Evolutionary conservation across 2,888 invertebrate genomes (phyloP), one percentile per base, ranked within the genome.

Genomic region (Heteromurus nitidus): DNA sequence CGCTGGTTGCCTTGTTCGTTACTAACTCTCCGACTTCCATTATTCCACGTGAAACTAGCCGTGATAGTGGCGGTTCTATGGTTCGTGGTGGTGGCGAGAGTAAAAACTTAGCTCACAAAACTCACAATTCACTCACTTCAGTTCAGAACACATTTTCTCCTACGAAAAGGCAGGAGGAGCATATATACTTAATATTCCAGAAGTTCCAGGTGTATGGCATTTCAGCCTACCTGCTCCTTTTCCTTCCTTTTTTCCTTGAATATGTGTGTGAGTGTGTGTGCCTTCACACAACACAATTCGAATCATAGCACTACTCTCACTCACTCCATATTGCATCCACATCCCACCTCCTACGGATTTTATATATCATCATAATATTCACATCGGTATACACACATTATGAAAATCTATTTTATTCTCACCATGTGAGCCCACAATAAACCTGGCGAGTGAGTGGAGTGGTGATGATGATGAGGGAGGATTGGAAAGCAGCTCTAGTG

Each of bases 351-450:
- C 47, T 47, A 47, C 47, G 47, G 47, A 47, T 16, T 11, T 47
- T 47, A 36, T 47, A 47, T 47, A 5, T 16, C 47, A 47, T 16
- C 26, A 60, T 30, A 55, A 28, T 62, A 11, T 47, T 36, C 13
- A 22, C 24, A 22, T 58, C 24, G 11, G 22, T 42, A 44, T 24
- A 47, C 28, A 44, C 47, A n/a, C n/a, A n/a, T n/a, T n/a, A n/a
- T n/a, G 5, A 67, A 67, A 47, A 47, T 47, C 67, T 50, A 67
- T 67, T 67, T 67, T 47, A 50, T 67, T 67, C 67, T 26, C 47
- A 67, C 67, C 67, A 50, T 67, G 50, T 67, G 67, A 67, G 67
- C 50, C n/a, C n/a, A n/a, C n/a, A n/a, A n/a, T n/a, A n/a, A n/a
- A n/a, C n/a, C n/a, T n/a, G n/a, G n/a, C n/a, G n/a, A n/a, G n/a